These are phyloP conservation scores for Eilema depressum DNA, from an alignment of 2,888 invertebrate genomes.

Conservation along the genomic window DNA sequence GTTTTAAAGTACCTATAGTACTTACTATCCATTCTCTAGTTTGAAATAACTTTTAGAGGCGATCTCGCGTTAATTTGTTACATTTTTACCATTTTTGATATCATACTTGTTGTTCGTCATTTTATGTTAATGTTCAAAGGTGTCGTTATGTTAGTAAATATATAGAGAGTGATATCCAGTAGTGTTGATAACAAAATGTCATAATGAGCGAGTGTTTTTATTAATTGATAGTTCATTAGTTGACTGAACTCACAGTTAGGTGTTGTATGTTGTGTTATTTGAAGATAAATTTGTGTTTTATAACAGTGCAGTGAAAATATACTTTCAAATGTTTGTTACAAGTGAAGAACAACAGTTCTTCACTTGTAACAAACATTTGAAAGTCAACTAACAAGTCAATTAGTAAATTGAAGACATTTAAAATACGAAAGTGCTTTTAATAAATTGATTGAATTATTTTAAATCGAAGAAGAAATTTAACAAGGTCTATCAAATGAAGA, in stretches of 20 bases:
- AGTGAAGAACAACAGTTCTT: conserved; percentile 9
- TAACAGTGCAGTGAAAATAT: conserved; percentile 1
- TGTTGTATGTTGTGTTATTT: conserved; percentile 9
- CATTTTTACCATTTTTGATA: neutral
- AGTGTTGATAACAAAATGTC: conserved; percentile 6
- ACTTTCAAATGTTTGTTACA: conserved; percentile 4
- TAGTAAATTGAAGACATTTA: conserved; percentile 5
- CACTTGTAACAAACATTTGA: too few relatives aligned
- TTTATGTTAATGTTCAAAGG: neutral
- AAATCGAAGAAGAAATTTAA: conserved; percentile 1
- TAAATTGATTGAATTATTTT: neutral
- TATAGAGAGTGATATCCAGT: neutral
- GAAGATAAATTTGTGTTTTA: conserved; percentile 12
- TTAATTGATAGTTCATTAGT: conserved; percentile 15
- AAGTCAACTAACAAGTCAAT: too few relatives aligned
- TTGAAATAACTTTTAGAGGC: neutral
- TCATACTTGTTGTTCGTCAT: neutral
- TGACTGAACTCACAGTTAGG: conserved; percentile 11
- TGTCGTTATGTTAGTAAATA: neutral
- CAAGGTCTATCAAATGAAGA: neutral
- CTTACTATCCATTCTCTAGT: conserved; percentile 2
- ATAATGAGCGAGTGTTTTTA: conserved; percentile 16
- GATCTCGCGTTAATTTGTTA: neutral
- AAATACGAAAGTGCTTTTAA: conserved; percentile 4
- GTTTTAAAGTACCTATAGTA: neutral